These are phyloP conservation scores for Pangasianodon hypophthalmus DNA, from an alignment of 2,113 vertebrate species.

Conservation along the genomic window DNA sequence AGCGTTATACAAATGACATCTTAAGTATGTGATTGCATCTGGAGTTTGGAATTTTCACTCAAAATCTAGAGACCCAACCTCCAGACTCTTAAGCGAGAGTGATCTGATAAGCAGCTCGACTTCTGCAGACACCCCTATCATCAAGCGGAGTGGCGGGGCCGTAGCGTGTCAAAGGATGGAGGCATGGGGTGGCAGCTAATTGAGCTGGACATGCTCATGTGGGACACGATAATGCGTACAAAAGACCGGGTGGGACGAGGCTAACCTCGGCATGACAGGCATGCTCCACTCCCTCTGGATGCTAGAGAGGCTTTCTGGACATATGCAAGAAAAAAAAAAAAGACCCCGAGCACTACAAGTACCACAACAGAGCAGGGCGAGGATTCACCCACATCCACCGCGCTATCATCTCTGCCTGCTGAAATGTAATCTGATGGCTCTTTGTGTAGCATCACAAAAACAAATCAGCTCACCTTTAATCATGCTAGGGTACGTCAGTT, in stretches of 20 bases:
- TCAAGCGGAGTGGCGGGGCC: neutral
- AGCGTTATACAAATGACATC: neutral
- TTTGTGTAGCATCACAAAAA: conserved; percentile 35
- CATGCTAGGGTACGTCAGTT: conserved; percentile 3
- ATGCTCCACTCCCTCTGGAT: neutral
- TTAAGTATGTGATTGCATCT: neutral
- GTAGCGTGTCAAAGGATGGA: conserved; percentile 33
- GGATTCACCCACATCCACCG: neutral
- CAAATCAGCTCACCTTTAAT: conserved; percentile 28
- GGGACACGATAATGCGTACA: conserved; percentile 31
- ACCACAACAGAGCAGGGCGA: neutral
- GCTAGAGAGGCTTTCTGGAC: neutral
- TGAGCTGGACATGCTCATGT: conserved; percentile 21
- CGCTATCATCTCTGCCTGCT: conserved; percentile 1
- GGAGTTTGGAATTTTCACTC: neutral
- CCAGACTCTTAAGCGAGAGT: neutral
- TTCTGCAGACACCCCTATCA: conserved; percentile 41
- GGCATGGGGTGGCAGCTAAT: conserved; percentile 28
- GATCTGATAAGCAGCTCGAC: conserved; percentile 34
- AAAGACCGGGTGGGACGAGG: neutral
- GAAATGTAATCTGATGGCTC: conserved; percentile 23
- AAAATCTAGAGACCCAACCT: neutral
- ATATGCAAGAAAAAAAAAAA: neutral
- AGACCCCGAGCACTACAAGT: neutral
- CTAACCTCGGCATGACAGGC: neutral